Evolutionary conservation across 2,113 vertebrate genomes (phyloP).

Genomic region (Okapia johnstoni): DNA sequence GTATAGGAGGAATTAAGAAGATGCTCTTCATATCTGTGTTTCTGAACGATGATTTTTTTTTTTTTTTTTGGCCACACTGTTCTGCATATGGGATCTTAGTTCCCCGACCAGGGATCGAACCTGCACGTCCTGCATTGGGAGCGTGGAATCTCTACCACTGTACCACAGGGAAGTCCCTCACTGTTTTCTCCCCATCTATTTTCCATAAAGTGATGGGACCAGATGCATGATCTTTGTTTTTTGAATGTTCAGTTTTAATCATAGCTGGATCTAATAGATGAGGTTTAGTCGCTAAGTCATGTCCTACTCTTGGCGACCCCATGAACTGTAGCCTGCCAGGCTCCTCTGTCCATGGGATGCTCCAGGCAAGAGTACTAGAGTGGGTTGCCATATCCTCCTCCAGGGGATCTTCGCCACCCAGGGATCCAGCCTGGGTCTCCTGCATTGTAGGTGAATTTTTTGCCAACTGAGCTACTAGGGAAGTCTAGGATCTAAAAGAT

Average conservation of each 20-base stretch:
- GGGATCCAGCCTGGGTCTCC: not conserved
- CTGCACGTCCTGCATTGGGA: not conserved
- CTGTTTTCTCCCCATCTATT: not conserved
- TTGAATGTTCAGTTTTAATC: not conserved
- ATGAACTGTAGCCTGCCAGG: not conserved
- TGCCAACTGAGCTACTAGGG: not conserved
- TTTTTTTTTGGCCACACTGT: not conserved
- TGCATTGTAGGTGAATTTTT: not conserved
- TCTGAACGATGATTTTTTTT: not conserved
- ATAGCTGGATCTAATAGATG: not conserved
- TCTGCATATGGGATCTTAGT: not conserved
- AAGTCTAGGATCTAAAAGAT: not conserved
- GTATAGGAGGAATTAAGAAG: not conserved
- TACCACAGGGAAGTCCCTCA: not conserved
- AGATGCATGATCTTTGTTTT: not conserved
- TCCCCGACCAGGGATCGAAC: not conserved
- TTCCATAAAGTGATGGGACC: not conserved
- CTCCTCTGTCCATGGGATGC: not conserved
- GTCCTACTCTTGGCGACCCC: not conserved
- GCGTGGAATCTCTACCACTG: fast-evolving
- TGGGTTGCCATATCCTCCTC: not conserved
- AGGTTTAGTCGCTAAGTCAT: not conserved
- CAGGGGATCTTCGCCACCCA: not conserved
- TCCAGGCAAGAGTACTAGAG: not conserved
- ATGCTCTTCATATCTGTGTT: not conserved